Conservation (phyloP, 2,888 invertebrate genomes). For the Macrosiphum euphorbiae region DNA sequence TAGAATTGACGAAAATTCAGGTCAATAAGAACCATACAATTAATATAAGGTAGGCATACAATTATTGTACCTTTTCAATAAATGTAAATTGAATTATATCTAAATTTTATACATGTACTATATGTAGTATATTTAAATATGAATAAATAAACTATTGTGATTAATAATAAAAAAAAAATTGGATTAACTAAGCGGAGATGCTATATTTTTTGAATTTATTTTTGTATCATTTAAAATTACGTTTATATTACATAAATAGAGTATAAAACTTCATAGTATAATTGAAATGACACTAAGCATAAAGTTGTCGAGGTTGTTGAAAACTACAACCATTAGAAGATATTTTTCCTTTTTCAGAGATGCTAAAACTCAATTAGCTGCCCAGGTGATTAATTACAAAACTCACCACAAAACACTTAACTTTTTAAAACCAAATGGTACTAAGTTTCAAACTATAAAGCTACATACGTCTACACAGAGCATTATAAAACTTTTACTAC, state of each 20-base stretch:
- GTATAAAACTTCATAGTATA: not conserved
- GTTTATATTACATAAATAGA: not conserved
- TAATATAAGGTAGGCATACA: no score
- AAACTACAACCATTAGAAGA: not conserved
- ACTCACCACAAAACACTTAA: not conserved
- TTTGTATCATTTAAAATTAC: not conserved
- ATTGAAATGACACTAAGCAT: not conserved
- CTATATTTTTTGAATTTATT: not conserved
- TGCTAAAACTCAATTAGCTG: not conserved
- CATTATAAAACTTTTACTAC: not conserved
- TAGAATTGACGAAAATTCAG: no score
- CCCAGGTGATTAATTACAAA: not conserved
- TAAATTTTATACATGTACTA: no score
- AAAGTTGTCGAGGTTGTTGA: not conserved
- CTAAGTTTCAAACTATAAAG: not conserved
- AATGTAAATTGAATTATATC: no score
- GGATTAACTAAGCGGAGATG: not conserved
- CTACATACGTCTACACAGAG: no score
- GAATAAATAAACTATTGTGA: not conserved
- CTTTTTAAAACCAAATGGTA: not conserved
- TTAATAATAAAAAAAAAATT: not conserved
- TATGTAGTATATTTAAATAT: not conserved
- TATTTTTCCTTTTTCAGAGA: not conserved
- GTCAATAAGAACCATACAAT: no score
- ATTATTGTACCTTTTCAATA: no score